These are phyloP conservation scores for Argyrosomus japonicus DNA, from an alignment of 2,113 vertebrate species.

Conservation along the genomic window DNA sequence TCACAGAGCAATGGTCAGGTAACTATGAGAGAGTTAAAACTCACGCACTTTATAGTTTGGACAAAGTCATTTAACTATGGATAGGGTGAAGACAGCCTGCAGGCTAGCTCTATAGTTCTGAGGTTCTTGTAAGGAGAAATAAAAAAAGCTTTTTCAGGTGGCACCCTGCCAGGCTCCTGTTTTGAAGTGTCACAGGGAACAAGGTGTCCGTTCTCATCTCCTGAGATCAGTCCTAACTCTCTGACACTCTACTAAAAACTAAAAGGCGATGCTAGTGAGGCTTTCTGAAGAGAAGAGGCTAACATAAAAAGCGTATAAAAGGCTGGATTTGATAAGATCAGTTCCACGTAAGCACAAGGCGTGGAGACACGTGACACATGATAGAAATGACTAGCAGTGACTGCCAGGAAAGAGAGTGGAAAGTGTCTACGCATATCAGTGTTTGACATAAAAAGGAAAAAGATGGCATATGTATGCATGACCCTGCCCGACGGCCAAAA, in stretches of 20 bases:
- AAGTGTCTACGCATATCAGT: neutral
- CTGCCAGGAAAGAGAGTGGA: neutral
- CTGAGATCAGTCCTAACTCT: constrained; percentile 26
- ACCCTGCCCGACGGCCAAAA: constrained; percentile 3
- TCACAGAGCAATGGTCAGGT: neutral
- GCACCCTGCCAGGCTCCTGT: constrained; percentile 3
- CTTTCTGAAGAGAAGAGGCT: constrained; percentile 9
- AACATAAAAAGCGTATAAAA: neutral
- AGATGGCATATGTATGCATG: constrained; percentile 5
- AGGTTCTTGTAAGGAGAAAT: neutral
- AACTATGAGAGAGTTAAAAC: neutral
- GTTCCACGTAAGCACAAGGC: neutral
- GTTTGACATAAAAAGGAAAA: constrained; percentile 21
- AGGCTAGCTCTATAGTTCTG: neutral
- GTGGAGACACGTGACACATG: constrained; percentile 14
- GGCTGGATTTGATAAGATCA: constrained; percentile 41
- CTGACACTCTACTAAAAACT: neutral
- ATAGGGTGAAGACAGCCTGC: neutral
- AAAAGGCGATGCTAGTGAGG: constrained; percentile 6
- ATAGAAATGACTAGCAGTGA: constrained; percentile 12
- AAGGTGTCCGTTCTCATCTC: constrained; percentile 16
- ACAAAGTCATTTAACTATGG: neutral
- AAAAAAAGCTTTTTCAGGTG: neutral
- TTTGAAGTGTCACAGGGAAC: constrained; percentile 43
- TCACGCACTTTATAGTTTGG: neutral